Evolutionary conservation across 92 coral and sea anemone genomes (phyloP).

Genomic region (Bergia sp.): DNA sequence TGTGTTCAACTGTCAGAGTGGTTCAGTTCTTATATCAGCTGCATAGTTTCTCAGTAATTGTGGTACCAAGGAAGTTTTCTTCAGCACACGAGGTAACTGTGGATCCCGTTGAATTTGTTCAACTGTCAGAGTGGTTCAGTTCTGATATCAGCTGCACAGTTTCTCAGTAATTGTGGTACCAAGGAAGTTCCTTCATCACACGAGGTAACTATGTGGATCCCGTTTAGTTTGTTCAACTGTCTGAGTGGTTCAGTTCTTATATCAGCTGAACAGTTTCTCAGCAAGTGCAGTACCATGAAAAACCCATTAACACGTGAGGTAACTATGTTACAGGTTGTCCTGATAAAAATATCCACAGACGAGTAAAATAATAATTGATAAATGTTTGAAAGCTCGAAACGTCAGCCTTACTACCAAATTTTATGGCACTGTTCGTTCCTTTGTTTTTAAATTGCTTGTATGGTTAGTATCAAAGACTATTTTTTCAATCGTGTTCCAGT

Average conservation of each 20-base stretch:
- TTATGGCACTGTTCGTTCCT: background rate
- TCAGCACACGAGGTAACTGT: conserved; percentile 61
- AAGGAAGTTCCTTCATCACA: too few species aligned
- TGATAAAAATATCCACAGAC: too few species aligned
- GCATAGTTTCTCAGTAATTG: conserved; percentile 79
- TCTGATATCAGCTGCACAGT: background rate
- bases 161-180: background rate
- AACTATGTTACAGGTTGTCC: too few species aligned
- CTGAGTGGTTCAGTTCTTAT: background rate
- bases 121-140: background rate
- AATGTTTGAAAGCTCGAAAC: background rate
- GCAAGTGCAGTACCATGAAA: background rate
- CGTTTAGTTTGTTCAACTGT: background rate
- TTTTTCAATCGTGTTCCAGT: too few species aligned
- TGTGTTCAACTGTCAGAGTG: conserved; percentile 12
- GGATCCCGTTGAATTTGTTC: too few species aligned
- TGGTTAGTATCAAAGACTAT: too few species aligned
- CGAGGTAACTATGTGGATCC: too few species aligned
- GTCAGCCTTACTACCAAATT: background rate
- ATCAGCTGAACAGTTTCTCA: background rate
- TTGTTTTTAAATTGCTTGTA: background rate
- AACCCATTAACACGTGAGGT: too few species aligned
- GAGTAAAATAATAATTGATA: too few species aligned
- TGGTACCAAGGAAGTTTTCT: conserved; percentile 67
- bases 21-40: conserved; percentile 17